Evolutionary conservation across 2,797 vertebrate genomes (phyloP).

Genomic region (Propithecus perrieri): DNA sequence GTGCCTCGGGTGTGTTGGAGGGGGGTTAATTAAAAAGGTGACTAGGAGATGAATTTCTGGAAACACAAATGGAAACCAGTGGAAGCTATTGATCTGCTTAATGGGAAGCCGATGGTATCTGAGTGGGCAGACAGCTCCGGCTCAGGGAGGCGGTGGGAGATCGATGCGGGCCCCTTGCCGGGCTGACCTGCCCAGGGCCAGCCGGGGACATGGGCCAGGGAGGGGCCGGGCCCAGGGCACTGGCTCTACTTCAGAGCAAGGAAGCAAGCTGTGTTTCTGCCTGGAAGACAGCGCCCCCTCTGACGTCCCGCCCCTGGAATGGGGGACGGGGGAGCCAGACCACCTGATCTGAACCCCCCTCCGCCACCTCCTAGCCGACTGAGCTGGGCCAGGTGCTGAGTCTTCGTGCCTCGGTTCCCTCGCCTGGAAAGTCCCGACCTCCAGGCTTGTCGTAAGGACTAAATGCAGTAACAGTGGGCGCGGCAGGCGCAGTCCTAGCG

Average conservation of each 20-base stretch:
- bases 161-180: background rate
- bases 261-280: constrained; percentile 7
- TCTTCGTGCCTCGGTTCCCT: background rate
- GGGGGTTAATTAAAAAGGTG: constrained; percentile 73
- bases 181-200: background rate
- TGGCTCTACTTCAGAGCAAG: background rate
- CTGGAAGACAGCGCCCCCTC: constrained; percentile 7
- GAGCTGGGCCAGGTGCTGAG: too few relatives aligned
- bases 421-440: background rate
- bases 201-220: background rate
- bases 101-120: constrained; percentile 68
- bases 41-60: constrained; percentile 66
- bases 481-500: rapidly evolving
- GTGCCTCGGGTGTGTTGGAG: background rate
- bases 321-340: rapidly evolving
- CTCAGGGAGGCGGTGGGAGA: background rate
- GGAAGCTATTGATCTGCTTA: constrained; percentile 78
- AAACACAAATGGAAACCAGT: constrained; percentile 52
- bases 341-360: background rate
- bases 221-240: background rate
- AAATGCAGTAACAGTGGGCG: rapidly evolving
- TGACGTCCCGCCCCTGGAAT: background rate
- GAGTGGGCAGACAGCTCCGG: constrained; percentile 12
- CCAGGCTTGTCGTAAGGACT: background rate
- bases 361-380: background rate